Evolutionary conservation across 2,113 vertebrate genomes (phyloP), one percentile per base, ranked within the genome.

Genomic region (Lycocorax pyrrhopterus): DNA sequence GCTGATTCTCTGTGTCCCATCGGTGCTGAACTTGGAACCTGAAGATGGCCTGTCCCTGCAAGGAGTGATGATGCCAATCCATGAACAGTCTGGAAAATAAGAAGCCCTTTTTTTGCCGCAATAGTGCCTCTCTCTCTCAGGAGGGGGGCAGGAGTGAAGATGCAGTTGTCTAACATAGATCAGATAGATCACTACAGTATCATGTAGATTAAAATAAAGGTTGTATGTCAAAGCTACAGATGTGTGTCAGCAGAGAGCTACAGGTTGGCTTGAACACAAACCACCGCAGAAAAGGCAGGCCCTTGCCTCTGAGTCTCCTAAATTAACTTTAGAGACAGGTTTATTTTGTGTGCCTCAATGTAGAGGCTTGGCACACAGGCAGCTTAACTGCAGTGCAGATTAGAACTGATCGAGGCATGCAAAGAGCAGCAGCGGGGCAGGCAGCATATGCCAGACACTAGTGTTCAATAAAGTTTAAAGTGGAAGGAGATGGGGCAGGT

Each of bases 11-110:
- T 84, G 44, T 81, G 72, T 88, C 49, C 10, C 11, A 26, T 81
- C 77, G 87, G 47, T 94, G 56, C 89, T 77, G 94, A 66, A 64
- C 77, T 92, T 64, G 95, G 97, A 95, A 83, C 75, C 75, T 13
- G 97, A 97, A 96, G 96, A 97, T 96, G 95, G 59, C 79, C 72
- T 81, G 19, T 75, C 25, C 69, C 78, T 87, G 67, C 89, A 69
- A 79, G 89, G 93, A 96, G 25, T 58, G 83, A 89, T 56, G 85
- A 80, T 85, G 33, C 81, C 69, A 44, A 46, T 77, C 87, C 72
- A 7, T 69, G 64, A 94, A 64, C 10, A 10, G 25, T 68, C 53
- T 72, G 85, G 91, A 91, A 77, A 96, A 93, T 32, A 20, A 72
- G 87, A 82, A 93, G 71, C 59, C 62, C 6, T 18, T 60, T 78